Evolutionary conservation across 2,888 invertebrate genomes (phyloP).

Genomic region (Heteromyza rotundicornis): DNA sequence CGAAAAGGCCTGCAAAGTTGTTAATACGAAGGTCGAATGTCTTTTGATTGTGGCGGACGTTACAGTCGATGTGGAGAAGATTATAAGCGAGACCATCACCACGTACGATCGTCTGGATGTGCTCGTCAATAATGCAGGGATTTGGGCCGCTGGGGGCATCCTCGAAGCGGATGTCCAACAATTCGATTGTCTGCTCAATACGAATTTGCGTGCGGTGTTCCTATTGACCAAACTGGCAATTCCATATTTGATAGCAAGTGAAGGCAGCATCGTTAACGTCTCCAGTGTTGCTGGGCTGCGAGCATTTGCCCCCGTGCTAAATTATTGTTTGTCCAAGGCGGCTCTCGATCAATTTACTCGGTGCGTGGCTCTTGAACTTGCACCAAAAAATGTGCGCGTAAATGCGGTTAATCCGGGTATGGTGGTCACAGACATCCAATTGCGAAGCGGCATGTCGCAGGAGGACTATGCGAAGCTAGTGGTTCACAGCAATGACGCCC

Average conservation of each 20-base stretch:
- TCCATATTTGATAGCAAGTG: conserved; percentile 78
- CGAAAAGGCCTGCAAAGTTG: conserved; percentile 64
- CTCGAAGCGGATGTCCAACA: conserved; percentile 82
- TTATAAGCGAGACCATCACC: conserved; percentile 72
- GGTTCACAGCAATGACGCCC: conserved; percentile 81
- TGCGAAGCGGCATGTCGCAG: conserved; percentile 77
- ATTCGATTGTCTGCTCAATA: conserved; percentile 85
- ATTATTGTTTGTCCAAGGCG: conserved; percentile 92
- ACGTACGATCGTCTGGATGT: conserved; percentile 76
- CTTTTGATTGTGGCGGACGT: conserved; percentile 71
- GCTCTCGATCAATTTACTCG: conserved; percentile 94
- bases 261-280: conserved; percentile 90
- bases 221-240: conserved; percentile 82
- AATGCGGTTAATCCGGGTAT: conserved; percentile 95
- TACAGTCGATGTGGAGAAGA: conserved; percentile 63
- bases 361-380: conserved; percentile 85
- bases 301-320: conserved; percentile 84
- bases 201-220: conserved; percentile 81
- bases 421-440: conserved; percentile 83
- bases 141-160: conserved; percentile 78
- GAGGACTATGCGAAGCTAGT: conserved; percentile 80
- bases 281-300: conserved; percentile 90
- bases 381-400: conserved; percentile 78
- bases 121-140: conserved; percentile 88
- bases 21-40: conserved; percentile 63